Evolutionary conservation across 1,140 invertebrate genomes (phyloP).

Genomic region (fruit fly (Drosophila melanogaster)): DNA sequence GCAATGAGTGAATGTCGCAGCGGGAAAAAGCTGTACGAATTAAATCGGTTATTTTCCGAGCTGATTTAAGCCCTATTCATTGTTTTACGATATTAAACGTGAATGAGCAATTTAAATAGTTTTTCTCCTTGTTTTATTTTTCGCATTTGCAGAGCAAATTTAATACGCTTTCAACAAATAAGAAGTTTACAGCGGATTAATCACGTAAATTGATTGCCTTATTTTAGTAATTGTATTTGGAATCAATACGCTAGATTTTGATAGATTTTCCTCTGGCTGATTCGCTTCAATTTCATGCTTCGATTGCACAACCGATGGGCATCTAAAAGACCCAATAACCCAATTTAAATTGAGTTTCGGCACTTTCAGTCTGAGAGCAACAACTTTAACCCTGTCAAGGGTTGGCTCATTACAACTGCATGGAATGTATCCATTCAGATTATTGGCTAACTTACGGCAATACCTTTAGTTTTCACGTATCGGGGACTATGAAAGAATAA

Average conservation of each 20-base stretch:
- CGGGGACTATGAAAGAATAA: no score
- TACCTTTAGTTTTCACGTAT: no score
- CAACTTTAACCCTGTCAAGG: no score
- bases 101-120: conserved; percentile 2
- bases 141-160: not conserved
- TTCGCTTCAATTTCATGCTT: conserved; percentile 11
- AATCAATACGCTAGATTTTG: conserved; percentile 4
- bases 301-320: not conserved
- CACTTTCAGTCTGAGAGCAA: not conserved
- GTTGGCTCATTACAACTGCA: no score
- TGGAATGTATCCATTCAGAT: no score
- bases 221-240: not conserved
- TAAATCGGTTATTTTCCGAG: no score
- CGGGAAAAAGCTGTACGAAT: conserved; percentile 27
- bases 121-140: not conserved
- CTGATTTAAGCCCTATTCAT: conserved; percentile 3
- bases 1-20: conserved; percentile 30
- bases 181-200: conserved; percentile 18
- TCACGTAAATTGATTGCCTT: conserved; percentile 5
- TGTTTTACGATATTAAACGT: not conserved
- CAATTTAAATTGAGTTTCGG: not conserved
- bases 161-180: not conserved
- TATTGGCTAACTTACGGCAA: no score
- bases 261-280: not conserved
- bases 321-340: not conserved